phyloP scores from a whole-genome alignment of 1,140 invertebrate genomes.

The Camponotus vicinus region DNA sequence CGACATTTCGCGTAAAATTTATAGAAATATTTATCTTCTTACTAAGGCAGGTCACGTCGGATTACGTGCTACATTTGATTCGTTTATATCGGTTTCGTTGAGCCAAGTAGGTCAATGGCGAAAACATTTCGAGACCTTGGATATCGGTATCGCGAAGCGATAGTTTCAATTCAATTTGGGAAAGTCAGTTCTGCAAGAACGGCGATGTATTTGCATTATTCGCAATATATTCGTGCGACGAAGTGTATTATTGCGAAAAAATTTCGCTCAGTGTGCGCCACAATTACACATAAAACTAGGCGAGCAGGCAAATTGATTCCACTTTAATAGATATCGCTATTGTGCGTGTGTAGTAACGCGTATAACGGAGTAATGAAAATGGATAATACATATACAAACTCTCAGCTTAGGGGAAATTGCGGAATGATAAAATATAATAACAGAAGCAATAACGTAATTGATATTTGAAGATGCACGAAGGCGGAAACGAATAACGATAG shows the following conservation, averaged over 20 bases:
- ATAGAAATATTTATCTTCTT: constrained; percentile 28
- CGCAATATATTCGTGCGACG: constrained; percentile 25
- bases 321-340: constrained; percentile 45
- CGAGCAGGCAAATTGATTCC: constrained; percentile 33
- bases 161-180: constrained; percentile 55
- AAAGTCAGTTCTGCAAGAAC: constrained; percentile 34
- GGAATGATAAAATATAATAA: constrained; percentile 43
- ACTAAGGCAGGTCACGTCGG: constrained; percentile 39
- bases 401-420: neutral
- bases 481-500: constrained; percentile 42
- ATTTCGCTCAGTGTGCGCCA: neutral
- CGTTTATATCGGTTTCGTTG: constrained; percentile 57
- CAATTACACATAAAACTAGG: constrained; percentile 42
- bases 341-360: neutral
- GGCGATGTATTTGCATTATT: constrained; percentile 29
- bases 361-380: constrained; percentile 54
- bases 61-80: constrained; percentile 54
- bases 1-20: neutral
- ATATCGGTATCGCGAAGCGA: constrained; percentile 43
- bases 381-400: neutral
- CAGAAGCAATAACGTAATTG: constrained; percentile 54
- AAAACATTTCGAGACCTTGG: constrained; percentile 54
- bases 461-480: constrained; percentile 57
- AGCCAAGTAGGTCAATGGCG: constrained; percentile 60
- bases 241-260: constrained; percentile 51